Evolutionary conservation across 2,797 vertebrate genomes (phyloP).

Genomic region (Enteromius anoplus): DNA sequence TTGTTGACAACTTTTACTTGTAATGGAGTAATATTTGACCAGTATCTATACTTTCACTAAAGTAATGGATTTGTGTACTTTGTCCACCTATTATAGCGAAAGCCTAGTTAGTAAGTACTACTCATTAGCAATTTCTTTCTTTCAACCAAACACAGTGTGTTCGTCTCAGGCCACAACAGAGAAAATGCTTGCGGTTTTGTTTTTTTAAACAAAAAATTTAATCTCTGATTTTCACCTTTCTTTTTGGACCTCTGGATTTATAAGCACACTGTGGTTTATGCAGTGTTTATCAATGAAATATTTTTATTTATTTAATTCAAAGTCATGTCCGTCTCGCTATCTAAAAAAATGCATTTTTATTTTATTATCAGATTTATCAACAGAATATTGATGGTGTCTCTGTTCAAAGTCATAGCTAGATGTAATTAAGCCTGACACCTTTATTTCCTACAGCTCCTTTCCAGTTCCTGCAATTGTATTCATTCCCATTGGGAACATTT

Average conservation of each 20-base stretch:
- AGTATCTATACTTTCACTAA: too few species aligned
- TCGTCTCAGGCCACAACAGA: neutral
- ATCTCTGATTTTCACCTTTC: neutral
- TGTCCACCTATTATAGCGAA: neutral
- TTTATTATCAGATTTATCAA: neutral
- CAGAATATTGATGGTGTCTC: neutral
- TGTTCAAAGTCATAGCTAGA: neutral
- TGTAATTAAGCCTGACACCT: neutral
- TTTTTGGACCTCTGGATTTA: neutral
- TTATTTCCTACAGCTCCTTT: neutral
- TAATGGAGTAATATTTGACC: too few species aligned
- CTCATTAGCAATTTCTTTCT: neutral
- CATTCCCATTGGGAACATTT: constrained; percentile 4
- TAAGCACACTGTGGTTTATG: neutral
- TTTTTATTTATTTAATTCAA: neutral
- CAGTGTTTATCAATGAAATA: neutral
- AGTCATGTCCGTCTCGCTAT: neutral
- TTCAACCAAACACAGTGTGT: neutral
- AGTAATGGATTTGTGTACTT: too few species aligned
- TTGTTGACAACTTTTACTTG: too few species aligned
- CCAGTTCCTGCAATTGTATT: neutral
- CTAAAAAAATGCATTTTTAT: neutral
- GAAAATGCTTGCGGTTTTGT: too few species aligned
- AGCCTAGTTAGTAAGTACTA: neutral
- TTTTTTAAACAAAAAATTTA: neutral